Conservation (phyloP, 1,140 invertebrate genomes). For the Drosophila kohkoa region DNA sequence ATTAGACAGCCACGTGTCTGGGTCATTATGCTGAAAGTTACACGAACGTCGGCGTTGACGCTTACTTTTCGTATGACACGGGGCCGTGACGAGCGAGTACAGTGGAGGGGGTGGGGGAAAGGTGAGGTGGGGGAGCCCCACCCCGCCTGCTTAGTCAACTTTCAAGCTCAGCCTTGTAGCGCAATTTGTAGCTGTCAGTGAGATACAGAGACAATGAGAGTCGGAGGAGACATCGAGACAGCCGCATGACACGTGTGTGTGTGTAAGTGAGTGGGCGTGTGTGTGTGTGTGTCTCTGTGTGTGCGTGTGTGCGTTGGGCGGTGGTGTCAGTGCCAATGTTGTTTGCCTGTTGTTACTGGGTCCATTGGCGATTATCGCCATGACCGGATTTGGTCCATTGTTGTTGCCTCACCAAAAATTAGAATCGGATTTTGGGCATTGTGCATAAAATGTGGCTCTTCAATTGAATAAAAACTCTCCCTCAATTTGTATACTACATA, state of each 20-base stretch:
- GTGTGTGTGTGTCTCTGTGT: slow-evolving; percentile 47
- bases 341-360: slow-evolving; percentile 17
- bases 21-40: slow-evolving; percentile 83
- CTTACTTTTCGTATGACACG: slow-evolving; percentile 39
- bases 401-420: slow-evolving; percentile 55
- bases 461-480: slow-evolving; percentile 40
- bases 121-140: neutral
- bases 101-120: neutral
- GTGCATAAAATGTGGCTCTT: slow-evolving; percentile 59
- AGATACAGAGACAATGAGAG: slow-evolving; percentile 32
- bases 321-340: slow-evolving; percentile 60
- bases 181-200: slow-evolving; percentile 82
- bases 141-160: neutral
- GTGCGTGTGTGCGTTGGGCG: slow-evolving; percentile 42
- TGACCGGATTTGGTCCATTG: slow-evolving; percentile 39
- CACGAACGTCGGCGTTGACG: slow-evolving; percentile 75
- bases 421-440: slow-evolving; percentile 69
- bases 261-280: slow-evolving; percentile 42
- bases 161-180: slow-evolving; percentile 61
- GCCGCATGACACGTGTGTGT: slow-evolving; percentile 64
- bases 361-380: slow-evolving; percentile 70
- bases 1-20: slow-evolving; percentile 83
- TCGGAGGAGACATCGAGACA: slow-evolving; percentile 25
- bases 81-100: neutral
- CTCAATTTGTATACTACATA: neutral